A percentile compares a stretch with the other conserved stretches of the same genome.
These are phyloP conservation scores for Selenia dentaria DNA, from an alignment of 2,888 invertebrate genomes.

Conservation along the genomic window DNA sequence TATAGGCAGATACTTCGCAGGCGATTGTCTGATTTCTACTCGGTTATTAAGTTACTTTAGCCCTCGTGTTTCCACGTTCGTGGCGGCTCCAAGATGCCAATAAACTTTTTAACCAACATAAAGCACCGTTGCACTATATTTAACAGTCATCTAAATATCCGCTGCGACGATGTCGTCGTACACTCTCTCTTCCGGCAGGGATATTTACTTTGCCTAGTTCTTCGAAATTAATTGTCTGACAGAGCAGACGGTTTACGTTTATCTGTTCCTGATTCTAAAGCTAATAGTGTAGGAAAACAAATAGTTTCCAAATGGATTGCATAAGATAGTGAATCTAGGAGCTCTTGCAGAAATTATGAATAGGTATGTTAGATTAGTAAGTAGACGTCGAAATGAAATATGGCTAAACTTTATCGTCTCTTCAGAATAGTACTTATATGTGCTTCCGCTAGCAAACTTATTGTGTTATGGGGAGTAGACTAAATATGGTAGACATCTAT, in stretches of 20 bases:
- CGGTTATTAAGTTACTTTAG: slow-evolving; percentile 21
- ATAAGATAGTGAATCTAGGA: too few relatives aligned
- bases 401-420: too few relatives aligned
- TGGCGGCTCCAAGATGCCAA: slow-evolving; percentile 4
- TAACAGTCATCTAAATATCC: slow-evolving; percentile 19
- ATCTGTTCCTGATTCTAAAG: slow-evolving; percentile 5
- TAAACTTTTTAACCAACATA: slow-evolving; percentile 18
- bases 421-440: too few relatives aligned
- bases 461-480: too few relatives aligned
- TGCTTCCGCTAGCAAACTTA: too few relatives aligned
- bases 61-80: slow-evolving; percentile 11
- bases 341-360: slow-evolving; percentile 3
- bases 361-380: background rate
- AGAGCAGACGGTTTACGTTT: background rate
- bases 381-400: too few relatives aligned
- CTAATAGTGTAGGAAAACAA: slow-evolving; percentile 9
- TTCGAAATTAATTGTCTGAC: slow-evolving; percentile 10
- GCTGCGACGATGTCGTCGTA: slow-evolving; percentile 3
- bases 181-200: slow-evolving; percentile 11
- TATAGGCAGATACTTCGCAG: slow-evolving; percentile 41
- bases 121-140: slow-evolving; percentile 14
- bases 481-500: too few relatives aligned
- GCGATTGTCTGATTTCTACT: slow-evolving; percentile 29
- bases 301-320: slow-evolving; percentile 3
- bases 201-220: slow-evolving; percentile 14